Evolutionary conservation across 2,113 vertebrate genomes (phyloP).

Genomic region (Lamprologus speciosus): DNA sequence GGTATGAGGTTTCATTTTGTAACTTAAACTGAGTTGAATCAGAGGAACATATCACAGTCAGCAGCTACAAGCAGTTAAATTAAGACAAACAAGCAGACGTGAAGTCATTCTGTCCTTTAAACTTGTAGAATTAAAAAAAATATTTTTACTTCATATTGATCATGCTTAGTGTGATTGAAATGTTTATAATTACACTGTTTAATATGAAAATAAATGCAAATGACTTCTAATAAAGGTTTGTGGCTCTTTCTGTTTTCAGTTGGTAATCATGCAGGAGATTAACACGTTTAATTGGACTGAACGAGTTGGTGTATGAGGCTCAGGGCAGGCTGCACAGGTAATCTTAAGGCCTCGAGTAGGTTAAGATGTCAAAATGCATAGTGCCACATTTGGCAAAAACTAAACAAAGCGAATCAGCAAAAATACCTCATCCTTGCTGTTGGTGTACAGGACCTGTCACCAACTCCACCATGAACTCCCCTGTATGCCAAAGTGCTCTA

Average conservation of each 20-base stretch:
- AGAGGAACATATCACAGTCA: conserved; percentile 80
- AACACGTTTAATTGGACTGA: background rate
- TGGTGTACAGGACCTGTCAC: background rate
- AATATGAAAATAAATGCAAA: conserved; percentile 97
- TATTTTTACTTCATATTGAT: conserved; percentile 99
- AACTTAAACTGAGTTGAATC: conserved; percentile 74
- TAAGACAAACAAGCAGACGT: conserved; percentile 52
- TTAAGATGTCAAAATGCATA: background rate
- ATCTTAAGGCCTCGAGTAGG: background rate
- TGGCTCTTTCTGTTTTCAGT: background rate
- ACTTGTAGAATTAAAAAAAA: conserved; percentile 94
- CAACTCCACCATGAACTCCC: background rate
- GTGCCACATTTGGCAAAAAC: background rate
- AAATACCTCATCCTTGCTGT: background rate
- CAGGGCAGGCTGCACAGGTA: background rate
- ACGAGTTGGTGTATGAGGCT: background rate
- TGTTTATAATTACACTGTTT: conserved; percentile 99
- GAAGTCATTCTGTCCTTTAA: conserved; percentile 83
- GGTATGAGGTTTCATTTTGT: conserved; percentile 77
- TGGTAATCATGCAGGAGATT: background rate
- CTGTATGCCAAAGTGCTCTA: background rate
- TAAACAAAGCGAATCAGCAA: background rate
- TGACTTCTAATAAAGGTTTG: conserved; percentile 44
- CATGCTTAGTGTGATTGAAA: conserved; percentile 97
- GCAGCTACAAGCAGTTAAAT: conserved; percentile 44